phyloP scores from a whole-genome alignment of 2,888 invertebrate genomes.

The Chymomyza caudatula region DNA sequence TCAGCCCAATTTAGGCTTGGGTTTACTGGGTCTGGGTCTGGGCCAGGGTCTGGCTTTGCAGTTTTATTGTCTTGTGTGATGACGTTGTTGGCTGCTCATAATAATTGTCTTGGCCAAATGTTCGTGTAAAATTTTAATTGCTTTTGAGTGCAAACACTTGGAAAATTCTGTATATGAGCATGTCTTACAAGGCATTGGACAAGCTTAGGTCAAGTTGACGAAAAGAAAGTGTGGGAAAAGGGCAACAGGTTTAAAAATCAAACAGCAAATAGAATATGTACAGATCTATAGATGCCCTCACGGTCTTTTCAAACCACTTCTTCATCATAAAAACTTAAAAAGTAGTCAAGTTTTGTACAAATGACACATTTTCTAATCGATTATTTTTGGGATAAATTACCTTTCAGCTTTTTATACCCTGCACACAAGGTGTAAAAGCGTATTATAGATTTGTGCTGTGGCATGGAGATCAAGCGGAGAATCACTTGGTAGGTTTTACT shows the following conservation, averaged over 20 bases:
- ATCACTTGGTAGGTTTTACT: too few species aligned
- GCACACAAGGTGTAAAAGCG: too few species aligned
- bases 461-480: too few species aligned
- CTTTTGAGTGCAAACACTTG: slow-evolving; percentile 70
- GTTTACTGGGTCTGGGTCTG: slow-evolving; percentile 4
- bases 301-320: too few species aligned
- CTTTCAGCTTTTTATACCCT: too few species aligned
- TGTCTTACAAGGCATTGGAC: slow-evolving; percentile 42
- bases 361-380: too few species aligned
- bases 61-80: slow-evolving; percentile 52
- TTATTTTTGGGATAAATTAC: too few species aligned
- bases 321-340: too few species aligned
- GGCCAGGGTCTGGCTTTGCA: slow-evolving; percentile 26
- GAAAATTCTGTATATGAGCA: slow-evolving; percentile 50
- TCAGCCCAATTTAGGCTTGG: neutral
- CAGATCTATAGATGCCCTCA: too few species aligned
- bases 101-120: slow-evolving; percentile 68
- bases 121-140: slow-evolving; percentile 72
- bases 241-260: neutral
- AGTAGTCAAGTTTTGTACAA: too few species aligned
- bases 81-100: slow-evolving; percentile 36
- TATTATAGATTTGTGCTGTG: too few species aligned
- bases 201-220: slow-evolving; percentile 37
- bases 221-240: neutral
- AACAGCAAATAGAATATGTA: too few species aligned